Evolutionary conservation across 2,113 vertebrate genomes (phyloP), one percentile per base, ranked within the genome.

Genomic region (Hippoglossus stenolepis): DNA sequence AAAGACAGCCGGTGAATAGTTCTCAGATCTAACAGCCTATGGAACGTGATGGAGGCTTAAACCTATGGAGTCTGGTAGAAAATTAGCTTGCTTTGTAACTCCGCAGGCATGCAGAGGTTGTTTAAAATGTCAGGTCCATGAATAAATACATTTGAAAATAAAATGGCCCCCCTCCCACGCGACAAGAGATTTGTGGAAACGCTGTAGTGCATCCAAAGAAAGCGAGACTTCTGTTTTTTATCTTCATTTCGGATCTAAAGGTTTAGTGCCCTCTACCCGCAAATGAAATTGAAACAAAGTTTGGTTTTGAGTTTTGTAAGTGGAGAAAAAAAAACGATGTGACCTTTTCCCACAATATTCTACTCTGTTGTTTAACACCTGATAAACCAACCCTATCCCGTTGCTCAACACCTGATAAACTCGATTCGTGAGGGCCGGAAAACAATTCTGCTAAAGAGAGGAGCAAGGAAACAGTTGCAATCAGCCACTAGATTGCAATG

Each of bases 61-160:
- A 85, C 70, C 80, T 88, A 87, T 87, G 75, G 80, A 70, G 75
- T 77, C 73, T 77, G 69, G 65, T 67, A 54, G 87, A 76, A 89
- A 88, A 91, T 91, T 87, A 80, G 84, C 84, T 86, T 82, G 73
- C 83, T 88, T 89, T 85, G 78, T 84, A 88, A 85, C 77, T 78
- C 72, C 20, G 65, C 79, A 63, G 84, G 76, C 75, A 77, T 60
- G 21, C 77, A 86, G 68, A 80, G 87, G 86, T 89, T 87, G 82
- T 80, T 85, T 81, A 88, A 91, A 91, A 91, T 89, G 89, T 92
- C 90, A 92, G 82, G 83, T 65, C 83, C 80, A 93, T 92, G 88
- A 92, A 93, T 91, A 91, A 87, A 91, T 91, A 88, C 80, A 91
- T 89, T 75, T 83, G 83, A 85, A 90, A 92, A 88, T 85, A 88